phyloP scores from a whole-genome alignment of 2,888 invertebrate species.

The Lissocephala sabroskyi region DNA sequence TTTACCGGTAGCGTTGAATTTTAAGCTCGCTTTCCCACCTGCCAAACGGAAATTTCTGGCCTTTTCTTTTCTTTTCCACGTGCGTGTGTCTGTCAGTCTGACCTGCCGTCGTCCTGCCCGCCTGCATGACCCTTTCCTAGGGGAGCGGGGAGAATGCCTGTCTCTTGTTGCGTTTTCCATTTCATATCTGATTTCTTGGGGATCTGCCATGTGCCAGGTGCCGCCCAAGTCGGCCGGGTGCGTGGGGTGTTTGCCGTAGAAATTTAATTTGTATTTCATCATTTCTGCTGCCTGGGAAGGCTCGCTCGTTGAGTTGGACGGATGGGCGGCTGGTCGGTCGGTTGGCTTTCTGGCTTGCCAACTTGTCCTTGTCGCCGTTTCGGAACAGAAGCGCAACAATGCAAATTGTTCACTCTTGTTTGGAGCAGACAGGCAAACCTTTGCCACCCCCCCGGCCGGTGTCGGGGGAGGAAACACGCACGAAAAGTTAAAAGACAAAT shows the following conservation, averaged over 20 bases:
- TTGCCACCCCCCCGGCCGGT: background rate
- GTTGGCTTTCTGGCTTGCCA: no score
- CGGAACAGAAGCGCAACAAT: background rate
- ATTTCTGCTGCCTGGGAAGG: conserved; percentile 23
- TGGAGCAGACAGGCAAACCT: no score
- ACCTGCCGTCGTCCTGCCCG: background rate
- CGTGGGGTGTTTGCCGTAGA: conserved; percentile 18
- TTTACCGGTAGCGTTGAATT: no score
- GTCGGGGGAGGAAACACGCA: conserved; percentile 9
- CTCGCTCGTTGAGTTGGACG: no score
- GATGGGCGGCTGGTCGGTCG: no score
- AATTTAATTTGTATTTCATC: conserved; percentile 62
- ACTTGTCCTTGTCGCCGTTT: no score
- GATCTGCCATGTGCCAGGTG: background rate
- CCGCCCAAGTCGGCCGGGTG: conserved; percentile 17
- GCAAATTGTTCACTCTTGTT: background rate
- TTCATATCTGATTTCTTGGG: conserved; percentile 56
- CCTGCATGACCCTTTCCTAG: background rate
- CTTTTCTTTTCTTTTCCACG: background rate
- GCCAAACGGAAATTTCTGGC: no score
- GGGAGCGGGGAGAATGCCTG: background rate
- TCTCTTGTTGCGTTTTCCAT: conserved; percentile 44
- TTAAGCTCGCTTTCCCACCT: no score
- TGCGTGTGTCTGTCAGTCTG: conserved; percentile 11
- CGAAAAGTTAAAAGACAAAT: conserved; percentile 34